Conservation (phyloP, 2,888 invertebrate genomes). For the Diploptera punctata region DNA sequence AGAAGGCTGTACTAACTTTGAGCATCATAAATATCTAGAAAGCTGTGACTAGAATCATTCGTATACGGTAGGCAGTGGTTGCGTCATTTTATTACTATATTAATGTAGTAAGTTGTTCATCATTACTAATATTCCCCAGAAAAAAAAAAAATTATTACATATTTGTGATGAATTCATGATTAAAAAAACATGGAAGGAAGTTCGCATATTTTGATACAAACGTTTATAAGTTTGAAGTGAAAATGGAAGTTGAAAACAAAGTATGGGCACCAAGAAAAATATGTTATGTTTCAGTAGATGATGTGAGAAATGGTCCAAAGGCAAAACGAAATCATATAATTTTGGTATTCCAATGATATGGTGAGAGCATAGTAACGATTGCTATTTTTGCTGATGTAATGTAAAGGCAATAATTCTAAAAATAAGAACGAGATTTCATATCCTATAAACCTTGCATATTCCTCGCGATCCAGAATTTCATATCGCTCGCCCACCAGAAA, state of each 20-base stretch:
- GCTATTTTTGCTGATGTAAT: slow-evolving; percentile 43
- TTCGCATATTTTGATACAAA: slow-evolving; percentile 42
- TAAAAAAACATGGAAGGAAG: slow-evolving; percentile 22
- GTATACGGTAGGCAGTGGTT: too few species aligned
- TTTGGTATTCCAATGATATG: slow-evolving; percentile 45
- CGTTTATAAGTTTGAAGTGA: slow-evolving; percentile 44
- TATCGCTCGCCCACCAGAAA: slow-evolving; percentile 25
- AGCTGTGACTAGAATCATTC: too few species aligned
- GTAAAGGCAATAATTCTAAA: slow-evolving; percentile 41
- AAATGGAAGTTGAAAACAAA: slow-evolving; percentile 44
- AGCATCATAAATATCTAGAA: too few species aligned
- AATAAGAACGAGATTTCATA: slow-evolving; percentile 34
- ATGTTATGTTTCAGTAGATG: slow-evolving; percentile 41
- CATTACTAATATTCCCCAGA: too few species aligned
- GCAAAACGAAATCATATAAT: slow-evolving; percentile 39
- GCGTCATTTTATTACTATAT: too few species aligned
- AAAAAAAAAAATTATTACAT: too few species aligned
- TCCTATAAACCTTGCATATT: slow-evolving; percentile 38
- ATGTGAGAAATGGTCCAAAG: slow-evolving; percentile 44
- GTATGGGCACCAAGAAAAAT: slow-evolving; percentile 44
- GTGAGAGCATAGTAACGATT: slow-evolving; percentile 42
- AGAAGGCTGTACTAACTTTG: too few species aligned
- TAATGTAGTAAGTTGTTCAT: too few species aligned
- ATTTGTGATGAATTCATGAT: slow-evolving; percentile 56
- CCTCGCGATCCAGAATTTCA: slow-evolving; percentile 38